Base-by-base conservation (phyloP, 2,888 invertebrate genomes). In the Anarsia innoxiella region DNA sequence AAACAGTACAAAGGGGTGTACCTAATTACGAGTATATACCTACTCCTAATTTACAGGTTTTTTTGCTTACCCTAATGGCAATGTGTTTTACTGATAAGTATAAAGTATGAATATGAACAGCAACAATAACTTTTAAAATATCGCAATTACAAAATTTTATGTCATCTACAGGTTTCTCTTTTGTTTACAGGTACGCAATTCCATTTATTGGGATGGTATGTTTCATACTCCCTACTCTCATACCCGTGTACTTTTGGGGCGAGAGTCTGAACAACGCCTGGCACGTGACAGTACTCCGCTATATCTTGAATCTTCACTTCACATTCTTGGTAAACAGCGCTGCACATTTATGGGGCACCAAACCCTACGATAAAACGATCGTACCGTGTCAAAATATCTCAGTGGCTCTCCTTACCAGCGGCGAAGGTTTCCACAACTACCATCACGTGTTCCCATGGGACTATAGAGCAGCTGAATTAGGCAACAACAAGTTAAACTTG, bases 271-370 rank as follows among this genome's bases (percentile, higher is more conserved):
- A 32, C 37, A 67, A 66, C 44, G 55, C 76, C 1, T 78, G 72
- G 70, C 63, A 70, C 42, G 51, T 75, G 0, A 51, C 58, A 2
- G 66, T 84, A 26, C 51, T 88, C 11, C 78, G 90, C 6, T 90
- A 89, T 64, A 68, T 77, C 6, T 56, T 79, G 39, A 80, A 79
- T n/a, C 74, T 90, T n/a, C 87, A 91, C 63, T 34, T 40, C 8
- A 30, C 41, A 0, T 90, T 89, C 88, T 66, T 87, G 11, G 88
- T 90, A n/a, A 91, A 90, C 71, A 88, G 88, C 49, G 86, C 86
- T 6, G 90, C 90, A 4, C 90, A 90, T 56, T 51, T 73, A 12
- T 77, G 70, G 61, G 84, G 84, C 0, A 64, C 62, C 38, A 75
- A 67, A 31, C 80, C 84, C 3, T 84, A 84, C 41, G 79, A 90